Base-by-base conservation (phyloP, 37 sponge, comb jelly and placozoan genomes). In the Petrosia ficiformis region DNA sequence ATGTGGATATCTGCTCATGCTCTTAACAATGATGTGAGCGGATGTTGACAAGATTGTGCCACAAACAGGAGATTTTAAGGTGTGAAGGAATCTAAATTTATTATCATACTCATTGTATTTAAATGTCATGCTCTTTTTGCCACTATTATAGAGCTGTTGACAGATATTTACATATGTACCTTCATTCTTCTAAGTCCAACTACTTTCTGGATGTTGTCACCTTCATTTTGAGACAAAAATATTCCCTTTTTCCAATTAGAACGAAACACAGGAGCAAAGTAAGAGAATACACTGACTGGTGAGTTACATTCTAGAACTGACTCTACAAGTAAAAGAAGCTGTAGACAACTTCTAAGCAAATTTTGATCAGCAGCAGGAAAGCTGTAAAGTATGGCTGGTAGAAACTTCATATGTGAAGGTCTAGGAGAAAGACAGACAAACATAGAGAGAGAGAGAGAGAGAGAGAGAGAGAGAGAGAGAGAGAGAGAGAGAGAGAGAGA, bases 401-500 rank as follows among this genome's bases (percentile, higher is more conserved):
- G 28, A 22, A 61, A 61, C n/a, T 26, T 6, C 26, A 26, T 61
- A n/a, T 22, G 28, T 26, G 63, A 26, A 61, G 63, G 63, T 6
- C 63, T 61, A 61, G 28, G 72, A 36, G 33, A 36, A 4, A 36
- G 33, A 11, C 34, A 36, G 68, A 36, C 3, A 36, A 35, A 6
- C 34, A 41, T 31, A 76, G 54, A 41, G 71, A 37, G 41, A 37
- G 71, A 69, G 71, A 37, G 41, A 37, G 71, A 69, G 71, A 37
- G 41, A 69, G 41, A 37, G 71, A 38, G 71, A 37, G 71, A 37
- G 41, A 37, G 44, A 39, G 10, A 5, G 44, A 6, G 37, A 61
- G 60, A 8, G 37, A 57, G 76, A 60, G 35, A 31, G 76, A 57
- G 76, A 60, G 61, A 74, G 59, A 74, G 76, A 30, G 76, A 30